Evolutionary conservation across 2,113 vertebrate genomes (phyloP).

Genomic region (Lamprotornis superbus): DNA sequence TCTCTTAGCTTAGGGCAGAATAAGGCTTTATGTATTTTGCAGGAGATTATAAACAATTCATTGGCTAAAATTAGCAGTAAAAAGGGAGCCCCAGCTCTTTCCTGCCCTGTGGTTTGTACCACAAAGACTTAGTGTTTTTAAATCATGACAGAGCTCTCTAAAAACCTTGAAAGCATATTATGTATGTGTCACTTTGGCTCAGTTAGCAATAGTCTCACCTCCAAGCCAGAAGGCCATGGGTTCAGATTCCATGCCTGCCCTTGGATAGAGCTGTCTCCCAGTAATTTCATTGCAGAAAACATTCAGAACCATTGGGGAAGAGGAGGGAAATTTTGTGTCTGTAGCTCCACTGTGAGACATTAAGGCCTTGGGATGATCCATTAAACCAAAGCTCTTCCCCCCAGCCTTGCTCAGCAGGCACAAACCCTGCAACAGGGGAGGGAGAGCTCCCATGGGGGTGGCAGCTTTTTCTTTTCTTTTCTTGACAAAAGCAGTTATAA

Average conservation of each 20-base stretch:
- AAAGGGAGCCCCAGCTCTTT: constrained; percentile 44
- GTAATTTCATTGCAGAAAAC: constrained; percentile 15
- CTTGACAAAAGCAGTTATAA: not conserved
- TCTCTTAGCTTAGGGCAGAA: constrained; percentile 40
- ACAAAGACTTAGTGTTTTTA: constrained; percentile 46
- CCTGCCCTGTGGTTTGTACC: constrained; percentile 44
- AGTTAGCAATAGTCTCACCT: constrained; percentile 41
- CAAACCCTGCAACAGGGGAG: not conserved
- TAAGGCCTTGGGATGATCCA: not conserved
- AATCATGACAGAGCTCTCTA: constrained; percentile 33
- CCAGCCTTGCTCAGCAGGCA: not conserved
- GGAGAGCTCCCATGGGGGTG: not conserved
- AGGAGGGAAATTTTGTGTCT: not conserved
- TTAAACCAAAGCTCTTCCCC: not conserved
- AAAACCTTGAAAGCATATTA: constrained; percentile 50
- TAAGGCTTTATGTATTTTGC: constrained; percentile 26
- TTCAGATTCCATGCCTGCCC: constrained; percentile 40
- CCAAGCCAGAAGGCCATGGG: constrained; percentile 47
- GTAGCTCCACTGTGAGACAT: not conserved
- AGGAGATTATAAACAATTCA: constrained; percentile 51
- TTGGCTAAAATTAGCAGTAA: constrained; percentile 47
- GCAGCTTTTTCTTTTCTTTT: not conserved
- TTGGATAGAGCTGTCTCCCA: constrained; percentile 16
- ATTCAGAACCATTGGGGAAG: not conserved
- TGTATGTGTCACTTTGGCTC: constrained; percentile 46